Percentiles rank a stretch among this genome's conserved stretches.
phyloP scores from a whole-genome alignment of 2,888 invertebrate genomes.

The Philhelius pedissequus region DNA sequence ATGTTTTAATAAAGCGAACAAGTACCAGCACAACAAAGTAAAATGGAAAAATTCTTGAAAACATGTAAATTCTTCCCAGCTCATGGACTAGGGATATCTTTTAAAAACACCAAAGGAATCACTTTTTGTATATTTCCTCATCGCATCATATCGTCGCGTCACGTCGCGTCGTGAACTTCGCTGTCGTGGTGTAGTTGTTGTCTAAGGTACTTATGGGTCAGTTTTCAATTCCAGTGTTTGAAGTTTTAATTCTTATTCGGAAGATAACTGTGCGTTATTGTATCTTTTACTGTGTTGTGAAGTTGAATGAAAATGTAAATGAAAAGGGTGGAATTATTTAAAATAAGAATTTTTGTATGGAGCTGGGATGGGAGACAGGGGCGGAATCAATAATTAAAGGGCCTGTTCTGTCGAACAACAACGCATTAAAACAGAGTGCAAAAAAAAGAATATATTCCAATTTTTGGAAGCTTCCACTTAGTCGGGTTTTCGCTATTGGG shows the following conservation, averaged over 20 bases:
- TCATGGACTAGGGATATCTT: background rate
- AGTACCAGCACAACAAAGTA: background rate
- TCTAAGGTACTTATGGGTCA: background rate
- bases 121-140: background rate
- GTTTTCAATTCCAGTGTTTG: background rate
- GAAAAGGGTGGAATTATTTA: slow-evolving; percentile 26
- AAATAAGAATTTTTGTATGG: background rate
- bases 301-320: slow-evolving; percentile 40
- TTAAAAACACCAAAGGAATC: background rate
- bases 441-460: no score
- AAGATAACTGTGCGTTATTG: background rate
- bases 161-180: background rate
- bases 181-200: background rate
- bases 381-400: background rate
- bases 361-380: background rate
- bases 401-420: no score
- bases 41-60: slow-evolving; percentile 18
- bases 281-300: background rate
- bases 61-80: background rate
- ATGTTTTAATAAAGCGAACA: slow-evolving; percentile 4
- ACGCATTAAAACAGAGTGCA: no score
- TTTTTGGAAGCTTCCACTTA: no score
- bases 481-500: no score
- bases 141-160: background rate
- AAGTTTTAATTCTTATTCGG: background rate